Evolutionary conservation across 2,113 vertebrate genomes (phyloP), one percentile per base, ranked within the genome.

Genomic region (Stomatorhinus ivindoensis): DNA sequence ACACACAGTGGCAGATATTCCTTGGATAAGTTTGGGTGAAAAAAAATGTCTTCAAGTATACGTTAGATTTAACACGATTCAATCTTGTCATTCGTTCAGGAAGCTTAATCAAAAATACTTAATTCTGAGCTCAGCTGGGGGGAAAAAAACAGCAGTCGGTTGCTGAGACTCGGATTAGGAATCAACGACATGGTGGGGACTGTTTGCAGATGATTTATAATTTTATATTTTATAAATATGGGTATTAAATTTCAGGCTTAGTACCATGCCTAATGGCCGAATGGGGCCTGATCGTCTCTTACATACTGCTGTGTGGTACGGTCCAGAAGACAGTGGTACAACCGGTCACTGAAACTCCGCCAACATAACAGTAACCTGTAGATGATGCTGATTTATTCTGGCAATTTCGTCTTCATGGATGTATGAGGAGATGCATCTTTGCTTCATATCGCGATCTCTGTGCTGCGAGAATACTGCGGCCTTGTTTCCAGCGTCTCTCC

Each of bases 221-320:
- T 80, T 80, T 80, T 80, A 80, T 42, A 80, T 42, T 80, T 80
- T 19, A 80, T 80, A 80, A 80, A 80, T 80, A 35, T 80, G 73
- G 35, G 35, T 80, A 42, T 80, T 80, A 7, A 39, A 42, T 80
- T 39, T 42, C 69, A 39, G 69, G 15, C 35, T 73, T 31, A 35
- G n/a, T 15, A 35, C 65, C 73, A 19, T 19, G 13, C 5, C 35
- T 80, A 80, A 80, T 80, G 73, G 13, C 73, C 35, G 4, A n/a
- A 35, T 19, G 31, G 31, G 31, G 1, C 69, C 35, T 4, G 69
- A 76, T 76, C 13, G 4, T 76, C 3, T 35, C 21, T 76, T 13
- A 76, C 13, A 39, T 76, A 35, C 31, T 13, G 31, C 69, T 15
- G 31, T 15, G 27, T 35, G 27, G 69, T 39, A 39, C 13, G 1